A percentile compares a stretch with the other conserved stretches of the same genome.
phyloP scores from a whole-genome alignment of 2,888 invertebrate genomes.

The Archips crataeganus region DNA sequence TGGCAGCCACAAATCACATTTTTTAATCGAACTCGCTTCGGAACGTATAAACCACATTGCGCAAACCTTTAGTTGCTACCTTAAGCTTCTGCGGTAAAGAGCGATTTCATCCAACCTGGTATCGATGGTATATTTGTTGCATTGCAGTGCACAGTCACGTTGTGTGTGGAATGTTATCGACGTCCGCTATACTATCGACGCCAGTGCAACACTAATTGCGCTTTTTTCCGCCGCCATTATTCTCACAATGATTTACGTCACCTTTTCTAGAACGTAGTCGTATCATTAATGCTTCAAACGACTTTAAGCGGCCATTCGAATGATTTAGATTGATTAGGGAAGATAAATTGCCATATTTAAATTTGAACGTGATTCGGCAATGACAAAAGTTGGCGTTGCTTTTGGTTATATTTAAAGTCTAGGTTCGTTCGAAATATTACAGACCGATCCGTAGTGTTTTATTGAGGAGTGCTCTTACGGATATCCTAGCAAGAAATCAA shows the following conservation, averaged over 20 bases:
- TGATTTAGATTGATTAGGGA: constrained; percentile 75
- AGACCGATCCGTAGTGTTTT: no score
- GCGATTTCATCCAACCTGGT: constrained; percentile 47
- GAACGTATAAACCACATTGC: constrained; percentile 54
- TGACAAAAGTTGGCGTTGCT: neutral
- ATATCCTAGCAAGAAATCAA: no score
- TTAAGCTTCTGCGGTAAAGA: constrained; percentile 52
- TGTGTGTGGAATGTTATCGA: constrained; percentile 72
- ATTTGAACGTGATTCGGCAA: constrained; percentile 4
- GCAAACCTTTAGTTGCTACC: constrained; percentile 37
- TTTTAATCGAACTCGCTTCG: constrained; percentile 84
- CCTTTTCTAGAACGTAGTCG: constrained; percentile 66
- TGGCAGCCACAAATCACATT: constrained; percentile 84
- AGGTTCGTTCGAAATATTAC: neutral
- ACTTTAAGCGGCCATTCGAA: constrained; percentile 70
- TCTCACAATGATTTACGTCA: constrained; percentile 79
- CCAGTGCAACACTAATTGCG: constrained; percentile 81
- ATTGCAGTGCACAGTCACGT: constrained; percentile 79
- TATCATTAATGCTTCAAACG: constrained; percentile 73
- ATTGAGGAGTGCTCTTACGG: no score
- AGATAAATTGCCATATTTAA: constrained; percentile 54
- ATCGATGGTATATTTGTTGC: constrained; percentile 53
- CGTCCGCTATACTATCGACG: constrained; percentile 83
- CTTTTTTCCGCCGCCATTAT: constrained; percentile 73
- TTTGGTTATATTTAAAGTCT: neutral